phyloP scores from a whole-genome alignment of 2,888 invertebrate genomes.

The Podabrus alpinus region DNA sequence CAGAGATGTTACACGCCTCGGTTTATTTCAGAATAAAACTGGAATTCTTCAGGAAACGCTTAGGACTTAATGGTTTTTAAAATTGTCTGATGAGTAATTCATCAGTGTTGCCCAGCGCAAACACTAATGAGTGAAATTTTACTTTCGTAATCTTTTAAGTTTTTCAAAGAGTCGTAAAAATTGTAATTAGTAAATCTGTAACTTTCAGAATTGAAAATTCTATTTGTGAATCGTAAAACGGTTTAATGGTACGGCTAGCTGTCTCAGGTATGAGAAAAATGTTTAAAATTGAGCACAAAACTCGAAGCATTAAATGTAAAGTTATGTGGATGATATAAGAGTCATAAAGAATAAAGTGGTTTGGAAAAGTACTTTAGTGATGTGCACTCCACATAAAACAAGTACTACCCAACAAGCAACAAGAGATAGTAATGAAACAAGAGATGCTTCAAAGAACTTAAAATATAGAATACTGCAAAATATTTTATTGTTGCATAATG shows the following conservation, averaged over 20 bases:
- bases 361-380: neutral
- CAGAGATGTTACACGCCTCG: neutral
- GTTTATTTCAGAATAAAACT: neutral
- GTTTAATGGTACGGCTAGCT: neutral
- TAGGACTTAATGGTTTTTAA: neutral
- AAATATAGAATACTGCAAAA: neutral
- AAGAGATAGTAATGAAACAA: neutral
- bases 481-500: neutral
- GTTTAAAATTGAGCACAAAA: neutral
- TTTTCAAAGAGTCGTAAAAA: too few relatives aligned
- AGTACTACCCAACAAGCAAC: neutral
- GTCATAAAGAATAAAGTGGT: neutral
- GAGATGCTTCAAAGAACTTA: neutral
- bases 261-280: neutral
- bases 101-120: too few relatives aligned
- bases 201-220: neutral
- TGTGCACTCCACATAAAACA: neutral
- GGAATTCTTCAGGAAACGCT: neutral
- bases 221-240: neutral
- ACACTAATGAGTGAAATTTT: too few relatives aligned
- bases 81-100: neutral
- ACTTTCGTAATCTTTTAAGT: too few relatives aligned
- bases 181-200: too few relatives aligned
- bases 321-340: neutral
- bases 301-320: neutral